phyloP scores from a whole-genome alignment of 1,140 invertebrate species.

The Drosophila fuyamai region DNA sequence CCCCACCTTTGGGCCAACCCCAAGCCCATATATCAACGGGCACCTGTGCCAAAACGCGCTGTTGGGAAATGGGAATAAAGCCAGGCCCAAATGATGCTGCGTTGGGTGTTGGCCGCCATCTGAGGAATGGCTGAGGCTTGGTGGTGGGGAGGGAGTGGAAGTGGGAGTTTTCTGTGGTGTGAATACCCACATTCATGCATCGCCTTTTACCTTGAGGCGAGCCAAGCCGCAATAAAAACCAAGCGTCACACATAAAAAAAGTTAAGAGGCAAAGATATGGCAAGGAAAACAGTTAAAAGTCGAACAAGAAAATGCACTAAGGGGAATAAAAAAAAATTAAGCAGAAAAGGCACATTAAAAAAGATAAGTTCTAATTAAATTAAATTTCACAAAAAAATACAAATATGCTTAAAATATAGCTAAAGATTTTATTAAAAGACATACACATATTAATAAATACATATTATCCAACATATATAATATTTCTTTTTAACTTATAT shows the following conservation, averaged over 20 bases:
- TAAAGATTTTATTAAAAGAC: too few species aligned
- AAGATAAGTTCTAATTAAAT: too few species aligned
- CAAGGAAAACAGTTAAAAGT: not conserved
- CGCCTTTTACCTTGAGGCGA: conserved; percentile 47
- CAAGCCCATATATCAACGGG: conserved; percentile 64
- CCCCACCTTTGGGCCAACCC: conserved; percentile 25
- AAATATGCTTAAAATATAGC: too few species aligned
- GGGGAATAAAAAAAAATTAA: not conserved
- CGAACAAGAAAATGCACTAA: conserved; percentile 11
- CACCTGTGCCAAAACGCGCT: conserved; percentile 64
- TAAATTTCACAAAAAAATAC: too few species aligned
- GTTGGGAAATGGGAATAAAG: conserved; percentile 40
- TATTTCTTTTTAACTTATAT: too few species aligned
- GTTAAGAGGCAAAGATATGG: conserved; percentile 2
- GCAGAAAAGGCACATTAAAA: not conserved
- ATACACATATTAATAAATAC: too few species aligned
- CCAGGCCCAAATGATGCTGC: conserved; percentile 40
- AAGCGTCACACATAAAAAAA: conserved; percentile 46
- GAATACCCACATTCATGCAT: conserved; percentile 33
- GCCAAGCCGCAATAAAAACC: conserved; percentile 45
- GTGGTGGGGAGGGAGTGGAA: not conserved
- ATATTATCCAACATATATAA: too few species aligned
- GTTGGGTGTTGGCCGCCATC: conserved; percentile 34
- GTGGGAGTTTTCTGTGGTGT: conserved; percentile 11
- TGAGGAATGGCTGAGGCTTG: conserved; percentile 33